phyloP scores from a whole-genome alignment of 1,140 invertebrate genomes.

The Asobara japonica region DNA sequence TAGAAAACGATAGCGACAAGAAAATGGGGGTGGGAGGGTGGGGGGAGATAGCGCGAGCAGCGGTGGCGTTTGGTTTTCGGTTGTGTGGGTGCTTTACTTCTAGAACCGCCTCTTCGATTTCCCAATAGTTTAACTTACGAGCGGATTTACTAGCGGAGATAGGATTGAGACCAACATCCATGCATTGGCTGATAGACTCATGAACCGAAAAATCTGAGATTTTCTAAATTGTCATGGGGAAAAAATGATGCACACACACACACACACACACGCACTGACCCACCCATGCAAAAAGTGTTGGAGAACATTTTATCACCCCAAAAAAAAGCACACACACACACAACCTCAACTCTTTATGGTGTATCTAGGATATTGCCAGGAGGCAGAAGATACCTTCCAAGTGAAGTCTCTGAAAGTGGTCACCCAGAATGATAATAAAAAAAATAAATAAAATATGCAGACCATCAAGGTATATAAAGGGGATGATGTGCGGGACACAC shows the following conservation, averaged over 20 bases:
- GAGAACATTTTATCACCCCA: neutral
- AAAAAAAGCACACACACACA: neutral
- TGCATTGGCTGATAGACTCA: constrained; percentile 58
- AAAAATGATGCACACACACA: too few relatives aligned
- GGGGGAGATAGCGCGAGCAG: constrained; percentile 4
- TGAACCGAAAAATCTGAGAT: constrained; percentile 53
- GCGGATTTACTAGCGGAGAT: constrained; percentile 66
- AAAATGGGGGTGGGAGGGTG: constrained; percentile 7
- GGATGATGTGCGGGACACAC: neutral
- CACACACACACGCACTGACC: too few relatives aligned
- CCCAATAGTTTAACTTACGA: constrained; percentile 67
- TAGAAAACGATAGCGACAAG: constrained; percentile 10
- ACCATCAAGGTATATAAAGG: neutral
- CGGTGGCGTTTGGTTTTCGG: neutral
- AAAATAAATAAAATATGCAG: neutral
- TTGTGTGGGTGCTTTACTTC: constrained; percentile 7
- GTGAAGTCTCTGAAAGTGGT: neutral
- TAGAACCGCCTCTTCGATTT: constrained; percentile 52
- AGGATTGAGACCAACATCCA: constrained; percentile 48
- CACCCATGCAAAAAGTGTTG: too few relatives aligned
- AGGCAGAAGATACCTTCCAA: too few relatives aligned
- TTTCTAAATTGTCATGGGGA: neutral
- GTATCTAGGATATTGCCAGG: neutral
- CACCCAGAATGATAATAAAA: neutral
- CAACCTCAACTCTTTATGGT: neutral